A percentile compares a stretch with the other conserved stretches of the same genome.
Conservation (phyloP, 2,113 vertebrate genomes). For the Prunella himalayana region DNA sequence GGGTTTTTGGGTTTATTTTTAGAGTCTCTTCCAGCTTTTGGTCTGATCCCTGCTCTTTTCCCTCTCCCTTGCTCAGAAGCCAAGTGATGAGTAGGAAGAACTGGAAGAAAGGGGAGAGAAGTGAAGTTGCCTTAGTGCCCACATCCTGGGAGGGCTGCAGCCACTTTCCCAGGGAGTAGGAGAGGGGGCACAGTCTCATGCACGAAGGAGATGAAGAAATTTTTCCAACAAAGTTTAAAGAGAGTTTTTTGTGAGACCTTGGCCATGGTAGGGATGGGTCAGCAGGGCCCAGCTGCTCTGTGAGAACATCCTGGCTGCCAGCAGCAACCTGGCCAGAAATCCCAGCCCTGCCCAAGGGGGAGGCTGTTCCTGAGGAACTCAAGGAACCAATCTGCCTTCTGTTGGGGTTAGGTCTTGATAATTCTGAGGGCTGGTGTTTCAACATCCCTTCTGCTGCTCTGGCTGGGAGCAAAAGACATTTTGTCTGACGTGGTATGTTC, state of each 20-base stretch:
- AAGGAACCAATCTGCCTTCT: background rate
- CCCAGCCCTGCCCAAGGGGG: background rate
- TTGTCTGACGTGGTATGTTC: fast-evolving
- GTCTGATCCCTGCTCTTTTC: background rate
- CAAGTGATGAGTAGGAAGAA: background rate
- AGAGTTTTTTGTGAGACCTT: background rate
- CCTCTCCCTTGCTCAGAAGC: background rate
- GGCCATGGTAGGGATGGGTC: background rate
- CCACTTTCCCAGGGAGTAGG: background rate
- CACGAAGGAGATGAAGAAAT: background rate
- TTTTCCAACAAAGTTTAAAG: background rate
- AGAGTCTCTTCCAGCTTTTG: background rate
- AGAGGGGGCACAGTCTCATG: fast-evolving
- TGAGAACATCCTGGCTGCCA: background rate
- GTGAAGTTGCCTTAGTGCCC: background rate
- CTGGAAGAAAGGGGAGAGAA: background rate
- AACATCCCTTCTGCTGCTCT: background rate
- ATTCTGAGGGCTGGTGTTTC: background rate
- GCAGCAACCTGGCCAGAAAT: background rate
- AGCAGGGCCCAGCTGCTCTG: background rate
- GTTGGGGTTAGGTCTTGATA: background rate
- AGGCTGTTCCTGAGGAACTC: background rate
- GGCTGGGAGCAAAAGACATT: background rate
- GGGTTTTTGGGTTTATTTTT: background rate
- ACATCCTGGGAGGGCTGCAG: background rate